phyloP scores from a whole-genome alignment of 2,888 invertebrate genomes.

The Lacanobia oleracea region DNA sequence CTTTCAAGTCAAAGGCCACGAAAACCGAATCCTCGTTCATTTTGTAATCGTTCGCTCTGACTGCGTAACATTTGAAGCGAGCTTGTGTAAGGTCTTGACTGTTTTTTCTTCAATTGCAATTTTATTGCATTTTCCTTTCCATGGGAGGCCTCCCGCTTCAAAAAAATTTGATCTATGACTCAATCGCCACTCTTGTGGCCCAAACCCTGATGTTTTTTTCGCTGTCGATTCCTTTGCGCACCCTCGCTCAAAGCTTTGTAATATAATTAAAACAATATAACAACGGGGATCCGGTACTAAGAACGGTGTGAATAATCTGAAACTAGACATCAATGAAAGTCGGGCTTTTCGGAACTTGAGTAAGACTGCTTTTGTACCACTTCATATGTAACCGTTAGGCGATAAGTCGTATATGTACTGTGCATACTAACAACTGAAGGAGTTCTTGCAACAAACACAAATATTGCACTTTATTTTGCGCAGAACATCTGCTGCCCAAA shows the following conservation, averaged over 20 bases:
- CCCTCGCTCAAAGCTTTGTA: conserved; percentile 16
- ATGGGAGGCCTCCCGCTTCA: conserved; percentile 38
- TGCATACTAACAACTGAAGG: conserved; percentile 31
- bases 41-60: neutral
- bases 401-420: conserved; percentile 11
- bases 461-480: conserved; percentile 37
- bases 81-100: conserved; percentile 22
- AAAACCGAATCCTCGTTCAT: conserved; percentile 17
- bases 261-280: neutral
- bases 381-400: conserved; percentile 31
- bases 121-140: conserved; percentile 18
- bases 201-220: neutral
- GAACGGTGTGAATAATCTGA: neutral
- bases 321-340: conserved; percentile 37
- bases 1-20: conserved; percentile 15
- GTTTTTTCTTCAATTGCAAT: conserved; percentile 28
- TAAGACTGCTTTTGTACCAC: conserved; percentile 59
- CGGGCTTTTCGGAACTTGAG: conserved; percentile 31
- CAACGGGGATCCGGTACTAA: conserved; percentile 1
- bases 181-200: neutral
- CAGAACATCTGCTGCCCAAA: neutral
- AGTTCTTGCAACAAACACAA: conserved; percentile 24
- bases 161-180: neutral
- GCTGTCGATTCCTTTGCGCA: neutral
- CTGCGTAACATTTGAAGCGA: neutral